These are phyloP conservation scores for Actenoides lindsayi DNA, from an alignment of 2,113 vertebrate genomes.

Conservation along the genomic window DNA sequence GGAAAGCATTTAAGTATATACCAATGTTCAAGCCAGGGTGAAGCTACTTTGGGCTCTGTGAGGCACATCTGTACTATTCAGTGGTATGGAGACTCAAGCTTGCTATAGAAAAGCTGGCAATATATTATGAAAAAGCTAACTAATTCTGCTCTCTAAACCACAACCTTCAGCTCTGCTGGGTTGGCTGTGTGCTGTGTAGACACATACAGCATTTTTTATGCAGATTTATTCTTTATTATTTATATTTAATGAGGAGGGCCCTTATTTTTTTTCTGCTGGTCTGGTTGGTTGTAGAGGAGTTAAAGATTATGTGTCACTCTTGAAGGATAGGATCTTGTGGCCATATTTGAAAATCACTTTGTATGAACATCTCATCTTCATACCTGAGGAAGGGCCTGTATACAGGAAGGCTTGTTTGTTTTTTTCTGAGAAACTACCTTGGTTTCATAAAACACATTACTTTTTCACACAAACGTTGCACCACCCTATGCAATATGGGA, in stretches of 20 bases:
- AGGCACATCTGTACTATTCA: background rate
- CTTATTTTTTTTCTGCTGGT: background rate
- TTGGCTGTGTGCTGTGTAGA: background rate
- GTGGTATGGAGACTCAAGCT: background rate
- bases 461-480: background rate
- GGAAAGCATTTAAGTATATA: background rate
- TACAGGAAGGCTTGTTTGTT: background rate
- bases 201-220: background rate
- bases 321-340: background rate
- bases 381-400: background rate
- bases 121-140: background rate
- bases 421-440: background rate
- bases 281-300: background rate
- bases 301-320: background rate
- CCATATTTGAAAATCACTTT: background rate
- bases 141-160: background rate
- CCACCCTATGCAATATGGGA: background rate
- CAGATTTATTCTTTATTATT: background rate
- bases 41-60: accelerated
- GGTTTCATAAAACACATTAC: background rate
- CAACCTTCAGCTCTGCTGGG: background rate
- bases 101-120: background rate
- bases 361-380: background rate
- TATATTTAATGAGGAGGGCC: background rate
- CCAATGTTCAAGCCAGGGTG: background rate